Percentiles rank a stretch among this genome's conserved stretches.
phyloP scores from a whole-genome alignment of 2,113 vertebrate species.

The Proterorhinus semilunaris region DNA sequence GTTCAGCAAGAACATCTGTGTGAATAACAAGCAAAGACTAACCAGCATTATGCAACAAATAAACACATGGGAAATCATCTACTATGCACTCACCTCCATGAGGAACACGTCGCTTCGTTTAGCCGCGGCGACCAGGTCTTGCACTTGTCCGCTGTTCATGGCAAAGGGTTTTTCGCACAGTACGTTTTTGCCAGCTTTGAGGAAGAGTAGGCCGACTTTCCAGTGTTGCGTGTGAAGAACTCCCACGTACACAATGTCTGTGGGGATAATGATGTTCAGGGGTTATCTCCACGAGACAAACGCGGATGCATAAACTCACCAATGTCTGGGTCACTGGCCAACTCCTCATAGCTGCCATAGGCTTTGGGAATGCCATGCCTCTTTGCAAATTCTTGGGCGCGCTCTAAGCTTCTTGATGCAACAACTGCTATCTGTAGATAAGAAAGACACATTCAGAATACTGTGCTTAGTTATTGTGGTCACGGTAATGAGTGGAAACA shows the following conservation, averaged over 20 bases:
- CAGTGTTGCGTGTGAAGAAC: constrained; percentile 68
- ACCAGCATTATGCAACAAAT: not conserved
- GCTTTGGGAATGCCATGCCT: constrained; percentile 71
- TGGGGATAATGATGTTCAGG: constrained; percentile 13
- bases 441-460: constrained; percentile 17
- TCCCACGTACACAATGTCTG: constrained; percentile 71
- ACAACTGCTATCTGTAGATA: constrained; percentile 72
- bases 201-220: constrained; percentile 62
- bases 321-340: constrained; percentile 72
- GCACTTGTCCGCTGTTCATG: constrained; percentile 77
- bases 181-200: constrained; percentile 77
- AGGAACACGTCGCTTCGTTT: constrained; percentile 66
- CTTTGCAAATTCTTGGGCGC: constrained; percentile 72
- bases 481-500: too few relatives aligned
- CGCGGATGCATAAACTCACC: constrained; percentile 57
- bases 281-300: constrained; percentile 8
- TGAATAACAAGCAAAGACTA: not conserved
- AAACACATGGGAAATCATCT: not conserved
- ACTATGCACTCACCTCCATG: constrained; percentile 55
- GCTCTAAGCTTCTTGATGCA: constrained; percentile 68
- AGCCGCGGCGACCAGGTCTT: constrained; percentile 67
- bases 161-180: constrained; percentile 83
- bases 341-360: constrained; percentile 76
- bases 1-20: not conserved
- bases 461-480: not conserved